Conservation (phyloP, 64 coral and sea anemone species). For the Stylophora pistillata region DNA sequence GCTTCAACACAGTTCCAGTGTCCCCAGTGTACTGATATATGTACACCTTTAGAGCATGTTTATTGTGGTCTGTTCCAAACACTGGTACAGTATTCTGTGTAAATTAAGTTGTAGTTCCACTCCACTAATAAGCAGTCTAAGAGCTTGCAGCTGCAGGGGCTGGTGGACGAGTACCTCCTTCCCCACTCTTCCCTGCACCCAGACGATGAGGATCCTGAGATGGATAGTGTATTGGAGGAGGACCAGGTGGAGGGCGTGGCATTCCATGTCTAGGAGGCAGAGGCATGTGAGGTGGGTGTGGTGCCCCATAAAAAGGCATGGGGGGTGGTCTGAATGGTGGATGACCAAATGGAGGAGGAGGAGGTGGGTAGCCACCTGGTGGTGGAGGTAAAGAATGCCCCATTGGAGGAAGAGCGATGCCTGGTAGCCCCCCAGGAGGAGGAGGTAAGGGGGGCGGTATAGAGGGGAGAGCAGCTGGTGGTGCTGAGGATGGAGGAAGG, state of each 20-base stretch:
- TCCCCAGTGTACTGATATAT: background rate
- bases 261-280: constrained; percentile 65
- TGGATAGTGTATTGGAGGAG: constrained; percentile 94
- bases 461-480: constrained; percentile 40
- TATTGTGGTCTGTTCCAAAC: too few species aligned
- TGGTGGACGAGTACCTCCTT: constrained; percentile 52
- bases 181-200: constrained; percentile 71
- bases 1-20: background rate
- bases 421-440: constrained; percentile 69
- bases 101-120: too few species aligned
- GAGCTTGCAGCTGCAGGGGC: constrained; percentile 46
- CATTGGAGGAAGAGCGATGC: constrained; percentile 82
- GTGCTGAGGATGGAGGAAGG: constrained; percentile 49
- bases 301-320: constrained; percentile 77
- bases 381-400: constrained; percentile 74
- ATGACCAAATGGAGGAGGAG: constrained; percentile 82
- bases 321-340: constrained; percentile 83
- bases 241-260: constrained; percentile 73
- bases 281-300: constrained; percentile 82
- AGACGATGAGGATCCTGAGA: constrained; percentile 97
- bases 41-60: background rate
- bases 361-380: constrained; percentile 73
- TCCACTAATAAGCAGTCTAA: background rate
- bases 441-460: constrained; percentile 85
- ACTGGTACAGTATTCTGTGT: too few species aligned